Base-by-base conservation (phyloP, 2,797 vertebrate genomes). In the Peromyscus attwateri region DNA sequence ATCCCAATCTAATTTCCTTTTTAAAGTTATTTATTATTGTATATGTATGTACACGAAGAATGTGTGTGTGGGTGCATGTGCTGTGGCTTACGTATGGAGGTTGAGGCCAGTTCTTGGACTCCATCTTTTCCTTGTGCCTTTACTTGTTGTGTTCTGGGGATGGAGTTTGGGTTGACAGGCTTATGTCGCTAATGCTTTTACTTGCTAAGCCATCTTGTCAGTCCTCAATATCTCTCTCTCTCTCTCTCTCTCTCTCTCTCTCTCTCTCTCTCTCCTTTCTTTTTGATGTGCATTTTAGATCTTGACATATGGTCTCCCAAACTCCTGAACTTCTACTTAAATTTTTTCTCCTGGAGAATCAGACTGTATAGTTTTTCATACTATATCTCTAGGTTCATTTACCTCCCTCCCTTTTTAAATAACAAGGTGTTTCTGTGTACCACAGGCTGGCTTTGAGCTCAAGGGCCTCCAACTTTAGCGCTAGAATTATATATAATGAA, bases 321-420 rank as follows among this genome's bases (percentile, higher is more conserved):
- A 34, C 84, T 19, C 14, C 23, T 70, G 62, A 82, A 64, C 34
- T 73, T 70, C 68, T 70, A 23, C 66, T 66, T 66, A 37, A 64
- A 21, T 77, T 87, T 77, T 85, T 57, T 60, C 34, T 84, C 70
- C 62, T 66, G 43, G 68, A 64, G 29, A 75, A 60, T 75, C 71
- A 52, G 62, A 60, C 46, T 87, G 21, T 93, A 95, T 64, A 82
- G 75, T 94, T 95, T 60, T 95, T 82, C 12, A 81, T 87, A 29
- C 25, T 93, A 1, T 66, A 13, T 88, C 60, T 89, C 87, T 49
- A 87, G 55, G 21, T 49, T 46, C 40, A 66, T 64, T 84, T 46
- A 66, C 17, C 19, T 55, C 2, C 25, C n/a, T 14, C 8, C 43
- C 40, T 14, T 31, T 37, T 57, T 8, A 62, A 29, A 66, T 4